Percentiles rank a stretch among this genome's conserved stretches.
Evolutionary conservation across 2,888 invertebrate species (phyloP).

Genomic region (Ophion costatus): DNA sequence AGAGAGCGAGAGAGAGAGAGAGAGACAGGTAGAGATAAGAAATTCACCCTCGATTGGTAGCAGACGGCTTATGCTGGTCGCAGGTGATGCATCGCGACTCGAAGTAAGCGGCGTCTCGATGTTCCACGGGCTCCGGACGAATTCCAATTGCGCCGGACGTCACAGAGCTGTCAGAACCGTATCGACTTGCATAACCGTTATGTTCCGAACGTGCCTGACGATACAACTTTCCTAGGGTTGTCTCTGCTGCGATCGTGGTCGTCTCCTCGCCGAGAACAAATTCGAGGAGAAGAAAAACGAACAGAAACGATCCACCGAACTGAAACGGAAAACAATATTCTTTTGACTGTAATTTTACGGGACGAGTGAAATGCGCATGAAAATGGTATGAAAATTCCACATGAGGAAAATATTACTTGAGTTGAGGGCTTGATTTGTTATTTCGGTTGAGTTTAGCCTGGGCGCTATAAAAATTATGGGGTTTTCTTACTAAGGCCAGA

Average conservation of each 20-base stretch:
- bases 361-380: neutral
- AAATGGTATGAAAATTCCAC: neutral
- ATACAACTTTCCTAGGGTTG: constrained; percentile 76
- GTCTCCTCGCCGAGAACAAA: constrained; percentile 61
- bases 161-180: constrained; percentile 73
- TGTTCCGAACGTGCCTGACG: constrained; percentile 78
- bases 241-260: constrained; percentile 71
- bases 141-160: constrained; percentile 73
- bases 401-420: no score
- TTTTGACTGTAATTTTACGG: neutral
- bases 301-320: constrained; percentile 50
- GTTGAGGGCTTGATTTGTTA: no score
- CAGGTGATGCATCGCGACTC: constrained; percentile 80
- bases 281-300: constrained; percentile 47
- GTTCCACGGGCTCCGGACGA: constrained; percentile 74
- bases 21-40: constrained; percentile 16
- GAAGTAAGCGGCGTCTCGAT: constrained; percentile 78
- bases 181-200: constrained; percentile 73
- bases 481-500: no score
- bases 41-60: constrained; percentile 70
- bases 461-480: no score
- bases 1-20: no score
- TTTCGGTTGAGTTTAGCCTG: no score
- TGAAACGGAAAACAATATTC: constrained; percentile 31
- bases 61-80: constrained; percentile 75